A percentile compares a stretch with the other conserved stretches of the same genome.
Conservation (phyloP, 2,888 invertebrate species). For the Gastracanthus pulcherrimus region DNA sequence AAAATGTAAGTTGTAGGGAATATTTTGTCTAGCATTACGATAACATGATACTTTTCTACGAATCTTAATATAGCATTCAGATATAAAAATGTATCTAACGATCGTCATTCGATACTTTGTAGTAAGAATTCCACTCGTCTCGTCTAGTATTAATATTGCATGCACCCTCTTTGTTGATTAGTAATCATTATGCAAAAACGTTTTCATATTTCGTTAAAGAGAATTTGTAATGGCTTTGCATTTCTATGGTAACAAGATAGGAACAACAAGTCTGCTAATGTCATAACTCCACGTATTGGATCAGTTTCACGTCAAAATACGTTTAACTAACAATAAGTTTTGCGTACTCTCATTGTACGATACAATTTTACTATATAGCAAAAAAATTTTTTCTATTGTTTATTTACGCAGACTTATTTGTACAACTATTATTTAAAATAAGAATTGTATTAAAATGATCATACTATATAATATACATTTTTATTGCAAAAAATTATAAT, state of each 20-base stretch:
- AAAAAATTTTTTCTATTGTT: no score
- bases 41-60: no score
- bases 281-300: no score
- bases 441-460: not conserved
- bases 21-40: not conserved
- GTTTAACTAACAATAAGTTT: no score
- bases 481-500: not conserved
- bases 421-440: no score
- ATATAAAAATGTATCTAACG: not conserved
- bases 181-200: not conserved
- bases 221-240: not conserved
- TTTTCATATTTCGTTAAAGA: not conserved
- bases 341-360: no score
- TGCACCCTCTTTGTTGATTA: not conserved
- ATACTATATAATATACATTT: not conserved
- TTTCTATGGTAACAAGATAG: not conserved
- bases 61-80: not conserved
- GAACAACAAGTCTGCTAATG: no score
- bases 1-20: not conserved
- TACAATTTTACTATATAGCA: not conserved
- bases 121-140: not conserved
- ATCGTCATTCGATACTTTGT: not conserved
- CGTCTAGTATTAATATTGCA: not conserved
- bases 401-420: no score
- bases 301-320: no score